phyloP scores from a whole-genome alignment of 2,113 vertebrate species.

The Chelonoidis abingdonii region DNA sequence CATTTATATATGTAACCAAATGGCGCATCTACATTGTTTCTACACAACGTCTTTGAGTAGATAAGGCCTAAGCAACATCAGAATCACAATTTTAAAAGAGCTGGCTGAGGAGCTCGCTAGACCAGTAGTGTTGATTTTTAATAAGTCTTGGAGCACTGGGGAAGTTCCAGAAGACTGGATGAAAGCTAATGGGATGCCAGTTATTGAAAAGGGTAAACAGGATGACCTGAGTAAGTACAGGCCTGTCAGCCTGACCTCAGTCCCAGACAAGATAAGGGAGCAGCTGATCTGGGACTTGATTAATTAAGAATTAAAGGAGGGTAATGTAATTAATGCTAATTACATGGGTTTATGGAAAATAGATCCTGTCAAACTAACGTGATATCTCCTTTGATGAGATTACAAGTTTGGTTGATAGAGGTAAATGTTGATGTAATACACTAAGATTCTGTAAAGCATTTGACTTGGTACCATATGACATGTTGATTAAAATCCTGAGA shows the following conservation, averaged over 20 bases:
- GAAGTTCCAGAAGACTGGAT: background rate
- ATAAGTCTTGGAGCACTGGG: background rate
- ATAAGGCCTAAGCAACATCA: background rate
- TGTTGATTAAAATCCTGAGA: background rate
- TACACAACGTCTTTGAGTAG: background rate
- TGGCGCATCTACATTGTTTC: background rate
- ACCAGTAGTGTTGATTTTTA: background rate
- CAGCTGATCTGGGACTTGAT: background rate
- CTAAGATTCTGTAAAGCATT: background rate
- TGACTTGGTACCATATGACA: background rate
- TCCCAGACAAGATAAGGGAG: background rate
- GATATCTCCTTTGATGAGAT: background rate
- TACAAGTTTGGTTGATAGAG: background rate
- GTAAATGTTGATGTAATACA: background rate
- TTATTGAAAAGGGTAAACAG: background rate
- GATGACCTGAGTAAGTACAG: background rate
- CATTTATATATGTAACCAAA: background rate
- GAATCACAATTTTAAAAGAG: background rate
- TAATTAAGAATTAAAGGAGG: background rate
- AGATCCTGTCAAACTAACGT: background rate
- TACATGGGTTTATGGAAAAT: background rate
- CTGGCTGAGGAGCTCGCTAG: background rate
- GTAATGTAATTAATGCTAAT: background rate
- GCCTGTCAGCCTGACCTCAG: background rate
- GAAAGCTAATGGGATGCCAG: background rate